These are phyloP conservation scores for Drosophila seguyi DNA, from an alignment of 1,140 invertebrate genomes.

Conservation along the genomic window DNA sequence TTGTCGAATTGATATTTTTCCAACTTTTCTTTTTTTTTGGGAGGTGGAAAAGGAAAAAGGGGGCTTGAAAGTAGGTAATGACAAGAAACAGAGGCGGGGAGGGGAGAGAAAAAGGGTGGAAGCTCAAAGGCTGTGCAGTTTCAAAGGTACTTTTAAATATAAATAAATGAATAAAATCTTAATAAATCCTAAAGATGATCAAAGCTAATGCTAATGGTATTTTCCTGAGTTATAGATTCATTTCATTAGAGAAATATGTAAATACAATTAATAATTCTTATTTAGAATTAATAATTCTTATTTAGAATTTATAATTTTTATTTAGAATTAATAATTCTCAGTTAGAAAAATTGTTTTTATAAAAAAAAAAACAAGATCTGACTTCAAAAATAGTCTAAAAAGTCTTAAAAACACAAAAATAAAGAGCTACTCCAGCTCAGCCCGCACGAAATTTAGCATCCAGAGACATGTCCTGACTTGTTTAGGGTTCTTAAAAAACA, in stretches of 20 bases:
- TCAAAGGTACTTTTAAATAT: neutral
- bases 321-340: too few species aligned
- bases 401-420: neutral
- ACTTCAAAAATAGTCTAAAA: too few species aligned
- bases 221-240: neutral
- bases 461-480: neutral
- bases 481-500: neutral
- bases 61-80: constrained; percentile 29
- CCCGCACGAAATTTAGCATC: too few species aligned
- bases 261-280: neutral
- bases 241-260: neutral
- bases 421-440: neutral
- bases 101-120: neutral
- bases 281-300: neutral
- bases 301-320: too few species aligned
- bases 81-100: neutral
- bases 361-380: neutral
- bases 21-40: constrained; percentile 6
- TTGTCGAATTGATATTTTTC: constrained; percentile 58
- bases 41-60: neutral
- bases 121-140: too few species aligned
- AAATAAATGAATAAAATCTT: too few species aligned
- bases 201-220: neutral
- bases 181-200: neutral
- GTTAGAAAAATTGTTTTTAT: too few species aligned